Conservation (phyloP, 2,113 vertebrate genomes). For the Phalacrocorax carbo region DNA sequence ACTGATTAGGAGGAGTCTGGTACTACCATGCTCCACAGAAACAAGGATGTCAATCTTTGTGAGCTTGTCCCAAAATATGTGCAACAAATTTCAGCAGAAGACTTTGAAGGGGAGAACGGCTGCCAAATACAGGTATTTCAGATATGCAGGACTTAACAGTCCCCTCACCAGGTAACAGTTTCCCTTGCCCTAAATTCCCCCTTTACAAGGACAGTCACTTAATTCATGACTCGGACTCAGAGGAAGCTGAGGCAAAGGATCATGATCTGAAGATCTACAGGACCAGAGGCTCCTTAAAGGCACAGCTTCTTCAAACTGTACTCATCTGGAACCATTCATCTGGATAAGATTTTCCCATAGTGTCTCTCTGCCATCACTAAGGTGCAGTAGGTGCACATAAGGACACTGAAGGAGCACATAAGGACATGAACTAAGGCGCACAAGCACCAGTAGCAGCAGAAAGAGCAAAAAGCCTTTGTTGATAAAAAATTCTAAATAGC, state of each 20-base stretch:
- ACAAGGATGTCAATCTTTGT: neutral
- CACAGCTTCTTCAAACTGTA: neutral
- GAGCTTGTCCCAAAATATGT: neutral
- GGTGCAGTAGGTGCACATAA: too few species aligned
- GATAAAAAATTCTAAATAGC: neutral
- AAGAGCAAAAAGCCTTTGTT: neutral
- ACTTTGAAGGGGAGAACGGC: neutral
- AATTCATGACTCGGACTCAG: neutral
- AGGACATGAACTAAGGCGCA: neutral
- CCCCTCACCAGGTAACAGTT: neutral
- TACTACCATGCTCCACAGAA: neutral
- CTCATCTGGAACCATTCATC: neutral
- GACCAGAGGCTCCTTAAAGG: neutral
- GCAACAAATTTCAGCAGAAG: neutral
- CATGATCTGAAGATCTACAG: neutral
- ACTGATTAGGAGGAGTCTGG: neutral
- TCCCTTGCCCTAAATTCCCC: neutral
- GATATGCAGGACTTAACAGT: neutral
- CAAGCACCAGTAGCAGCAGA: neutral
- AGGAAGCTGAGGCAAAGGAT: neutral
- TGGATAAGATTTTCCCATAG: neutral
- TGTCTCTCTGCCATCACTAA: neutral
- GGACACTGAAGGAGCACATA: too few species aligned
- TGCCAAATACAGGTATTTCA: neutral
- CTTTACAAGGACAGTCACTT: neutral